Conservation (phyloP, 2,888 invertebrate genomes). For the Ferdinandea cuprea region DNA sequence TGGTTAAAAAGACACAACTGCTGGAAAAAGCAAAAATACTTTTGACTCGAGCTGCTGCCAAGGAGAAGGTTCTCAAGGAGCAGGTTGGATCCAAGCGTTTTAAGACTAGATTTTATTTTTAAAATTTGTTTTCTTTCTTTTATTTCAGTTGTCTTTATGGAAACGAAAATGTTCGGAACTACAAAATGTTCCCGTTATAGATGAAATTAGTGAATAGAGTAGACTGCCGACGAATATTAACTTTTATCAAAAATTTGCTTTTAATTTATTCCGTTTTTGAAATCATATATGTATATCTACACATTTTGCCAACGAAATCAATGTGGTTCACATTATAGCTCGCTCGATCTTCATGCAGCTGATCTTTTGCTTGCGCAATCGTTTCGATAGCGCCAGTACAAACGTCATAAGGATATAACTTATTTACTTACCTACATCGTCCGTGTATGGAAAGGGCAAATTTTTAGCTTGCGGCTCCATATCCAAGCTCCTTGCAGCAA, state of each 20-base stretch:
- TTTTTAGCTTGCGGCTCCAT: too few species aligned
- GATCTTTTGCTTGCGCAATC: too few species aligned
- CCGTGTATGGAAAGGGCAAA: too few species aligned
- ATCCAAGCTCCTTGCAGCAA: too few species aligned
- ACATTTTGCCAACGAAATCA: too few species aligned
- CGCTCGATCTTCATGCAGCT: too few species aligned
- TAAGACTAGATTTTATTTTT: not conserved
- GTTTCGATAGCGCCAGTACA: too few species aligned
- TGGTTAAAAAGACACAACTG: constrained; percentile 85
- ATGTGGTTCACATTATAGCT: too few species aligned
- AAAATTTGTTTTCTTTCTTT: not conserved
- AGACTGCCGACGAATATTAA: constrained; percentile 79
- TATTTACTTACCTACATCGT: too few species aligned
- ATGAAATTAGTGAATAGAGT: constrained; percentile 82
- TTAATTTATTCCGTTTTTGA: constrained; percentile 20
- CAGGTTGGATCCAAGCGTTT: constrained; percentile 82
- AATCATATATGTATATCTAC: constrained; percentile 21
- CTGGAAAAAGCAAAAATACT: constrained; percentile 87
- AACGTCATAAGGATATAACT: too few species aligned
- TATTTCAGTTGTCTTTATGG: constrained; percentile 78
- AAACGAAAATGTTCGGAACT: constrained; percentile 82
- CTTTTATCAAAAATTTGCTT: constrained; percentile 86
- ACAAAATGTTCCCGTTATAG: constrained; percentile 83
- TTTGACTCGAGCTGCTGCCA: constrained; percentile 86
- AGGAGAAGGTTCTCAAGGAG: constrained; percentile 86